Evolutionary conservation across 2,797 vertebrate genomes (phyloP), one percentile per base, ranked within the genome.

Genomic region (Brachyalestes nurse): DNA sequence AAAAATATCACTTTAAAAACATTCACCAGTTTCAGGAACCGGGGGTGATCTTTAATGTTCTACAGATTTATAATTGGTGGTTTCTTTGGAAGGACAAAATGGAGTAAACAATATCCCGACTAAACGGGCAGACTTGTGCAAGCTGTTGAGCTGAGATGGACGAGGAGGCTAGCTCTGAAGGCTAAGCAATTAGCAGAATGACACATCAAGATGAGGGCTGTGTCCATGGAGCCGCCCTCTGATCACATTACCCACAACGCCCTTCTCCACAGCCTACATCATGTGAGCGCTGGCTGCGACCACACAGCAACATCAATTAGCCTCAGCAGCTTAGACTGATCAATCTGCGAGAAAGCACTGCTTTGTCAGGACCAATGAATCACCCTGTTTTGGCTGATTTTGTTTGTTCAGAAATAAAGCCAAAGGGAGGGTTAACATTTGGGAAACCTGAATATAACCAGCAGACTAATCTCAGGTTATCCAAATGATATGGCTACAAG

Each of bases 211-310:
- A 84, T 78, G 64, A 82, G 57, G 73, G 71, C 60, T 42, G 61
- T 61, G 82, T 71, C 81, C 85, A 87, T 83, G 77, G 73, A 84
- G 87, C 73, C 73, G 34, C 76, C 82, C 73, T 82, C 88, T 89
- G 86, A 91, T 92, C 89, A 90, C 88, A 91, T 91, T 89, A 88
- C 84, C 80, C 83, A 58, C 80, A 86, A 60, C 75, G 78, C 82
- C 78, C 75, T 67, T 75, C 34, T 23, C 42, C 58, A 61, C 64
- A 73, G 60, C 51, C 17, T 72, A 42, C 71, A 69, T 79, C 85
- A 86, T 85, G 83, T 82, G 82, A 85, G 88, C 85, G 14, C 83
- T 80, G 57, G 85, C 86, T 80, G 67, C 25, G 62, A 88, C 88
- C 86, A 86, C 88, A 88, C 85, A 71, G 87, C 79, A 53, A 88